A percentile compares a stretch with the other conserved stretches of the same genome.
phyloP scores from a whole-genome alignment of 2,113 vertebrate genomes.

The Maccullochella peelii region DNA sequence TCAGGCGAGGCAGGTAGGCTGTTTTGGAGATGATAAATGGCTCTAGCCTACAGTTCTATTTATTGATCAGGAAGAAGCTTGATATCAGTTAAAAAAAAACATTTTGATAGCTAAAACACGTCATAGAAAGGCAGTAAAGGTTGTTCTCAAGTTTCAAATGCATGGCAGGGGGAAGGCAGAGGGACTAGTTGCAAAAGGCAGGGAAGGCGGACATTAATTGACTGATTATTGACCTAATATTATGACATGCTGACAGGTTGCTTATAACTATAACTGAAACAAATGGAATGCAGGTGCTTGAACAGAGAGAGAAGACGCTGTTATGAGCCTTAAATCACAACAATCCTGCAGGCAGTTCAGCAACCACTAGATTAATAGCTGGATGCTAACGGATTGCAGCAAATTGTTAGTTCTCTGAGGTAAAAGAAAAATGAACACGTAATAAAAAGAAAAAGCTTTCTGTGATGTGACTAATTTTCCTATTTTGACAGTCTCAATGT shows the following conservation, averaged over 20 bases:
- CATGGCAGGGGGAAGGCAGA: neutral
- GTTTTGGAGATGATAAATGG: conserved; percentile 66
- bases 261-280: conserved; percentile 90
- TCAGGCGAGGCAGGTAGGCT: conserved; percentile 51
- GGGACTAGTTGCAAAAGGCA: conserved; percentile 76
- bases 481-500: conserved; percentile 51
- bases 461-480: conserved; percentile 62
- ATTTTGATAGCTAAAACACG: conserved; percentile 34
- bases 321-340: conserved; percentile 93
- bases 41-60: conserved; percentile 52
- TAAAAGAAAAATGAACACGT: conserved; percentile 37
- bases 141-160: conserved; percentile 9
- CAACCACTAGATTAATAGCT: conserved; percentile 91
- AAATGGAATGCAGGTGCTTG: conserved; percentile 93
- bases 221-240: conserved; percentile 93
- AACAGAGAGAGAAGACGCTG: conserved; percentile 89
- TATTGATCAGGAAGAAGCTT: conserved; percentile 69
- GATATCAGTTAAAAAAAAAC: conserved; percentile 42
- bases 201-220: conserved; percentile 84
- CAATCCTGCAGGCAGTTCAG: conserved; percentile 87
- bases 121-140: conserved; percentile 32
- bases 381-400: conserved; percentile 87
- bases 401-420: conserved; percentile 79
- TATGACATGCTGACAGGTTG: conserved; percentile 90
- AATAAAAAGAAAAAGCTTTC: conserved; percentile 49